Evolutionary conservation across 2,797 vertebrate genomes (phyloP), one percentile per base, ranked within the genome.

Genomic region (Lagorchestes hirsutus): DNA sequence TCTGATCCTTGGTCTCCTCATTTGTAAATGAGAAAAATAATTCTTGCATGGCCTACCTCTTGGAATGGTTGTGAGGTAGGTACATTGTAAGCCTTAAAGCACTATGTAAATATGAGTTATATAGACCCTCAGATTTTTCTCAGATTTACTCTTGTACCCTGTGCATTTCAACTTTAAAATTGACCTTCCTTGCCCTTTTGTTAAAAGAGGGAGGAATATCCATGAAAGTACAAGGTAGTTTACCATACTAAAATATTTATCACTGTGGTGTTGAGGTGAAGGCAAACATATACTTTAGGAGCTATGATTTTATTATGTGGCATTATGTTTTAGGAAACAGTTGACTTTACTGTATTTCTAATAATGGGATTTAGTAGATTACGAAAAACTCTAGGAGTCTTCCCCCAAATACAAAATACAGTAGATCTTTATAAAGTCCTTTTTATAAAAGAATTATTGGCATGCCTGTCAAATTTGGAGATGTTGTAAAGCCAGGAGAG

Each of bases 281-380:
- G 58, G 29, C 29, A 59, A 59, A 59, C 34, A 24, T 13, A 11
- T 46, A 91, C 58, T 59, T 90, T 56, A 93, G 82, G 93, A 50
- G 22, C 82, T 91, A 56, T 92, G 67, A 27, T 50, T 94, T 90
- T 50, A 52, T 59, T 31, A 31, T 31, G 92, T 92, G 54, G 40
- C 11, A 93, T 4, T 92, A 11, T 58, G 57, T 27, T 94, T 93
- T 95, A 57, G 92, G 52, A 90, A 90, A 52, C 55, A 57, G 67
- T 93, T 29, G 56, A 18, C 0, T 11, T 3, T n/a, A 31, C 54
- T 5, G 56, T 31, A 54, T 93, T 40, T 46, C 91, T 91, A 93
- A 54, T 91, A 92, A 54, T n/a, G 40, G 59, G 12, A 1, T 91
- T 96, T 29, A 74, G 55, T 56, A 91, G 92, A 56, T 58, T 58